Base-by-base conservation (phyloP, 92 coral and sea anemone genomes). In the Zoanthus gigantus region DNA sequence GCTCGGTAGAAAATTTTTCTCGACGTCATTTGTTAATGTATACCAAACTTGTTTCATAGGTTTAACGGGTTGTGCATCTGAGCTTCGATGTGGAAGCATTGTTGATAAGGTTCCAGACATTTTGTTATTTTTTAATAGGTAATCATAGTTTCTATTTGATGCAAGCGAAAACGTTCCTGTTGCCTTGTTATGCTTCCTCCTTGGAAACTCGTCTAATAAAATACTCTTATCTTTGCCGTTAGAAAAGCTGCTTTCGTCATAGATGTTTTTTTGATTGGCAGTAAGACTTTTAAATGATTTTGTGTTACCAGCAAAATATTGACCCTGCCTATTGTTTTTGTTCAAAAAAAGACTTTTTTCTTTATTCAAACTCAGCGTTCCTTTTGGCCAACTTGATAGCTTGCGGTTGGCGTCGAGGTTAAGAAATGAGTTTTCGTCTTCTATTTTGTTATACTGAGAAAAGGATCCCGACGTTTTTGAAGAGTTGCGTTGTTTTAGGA, bases 11-110 rank as follows among this genome's bases (percentile, higher is more conserved):
- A 44, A 44, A 10, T 45, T 75, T 65, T 81, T 66, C 48, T 12
- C 7, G 46, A 65, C 30, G 13, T 28, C 60, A 28, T 30, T 32
- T 50, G 42, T 2, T 66, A 73, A 42, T 3, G 71, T 81, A 67
- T 44, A 66, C 85, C 74, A 71, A 13, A 81, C 17, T 18, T 32
- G 15, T 46, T 7, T 81, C 75, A 65, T 66, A 81, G 61, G 50
- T 32, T 81, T 81, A 18, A 32, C 6, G 18, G 15, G 46, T 15
- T 14, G 45, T n/a, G 52, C 45, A 47, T 48, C 45, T 37, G 42
- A 67, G 9, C 46, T 18, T 66, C 47, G 74, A 10, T 45, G 57
- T 18, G 66, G 66, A 30, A 57, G 23, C 47, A 44, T 69, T 29
- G 10, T 12, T 69, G 85, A 57, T 81, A 44, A 14, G 52, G 46